Base-by-base conservation (phyloP, 1,140 invertebrate species). In the Camponotus vicinus region DNA sequence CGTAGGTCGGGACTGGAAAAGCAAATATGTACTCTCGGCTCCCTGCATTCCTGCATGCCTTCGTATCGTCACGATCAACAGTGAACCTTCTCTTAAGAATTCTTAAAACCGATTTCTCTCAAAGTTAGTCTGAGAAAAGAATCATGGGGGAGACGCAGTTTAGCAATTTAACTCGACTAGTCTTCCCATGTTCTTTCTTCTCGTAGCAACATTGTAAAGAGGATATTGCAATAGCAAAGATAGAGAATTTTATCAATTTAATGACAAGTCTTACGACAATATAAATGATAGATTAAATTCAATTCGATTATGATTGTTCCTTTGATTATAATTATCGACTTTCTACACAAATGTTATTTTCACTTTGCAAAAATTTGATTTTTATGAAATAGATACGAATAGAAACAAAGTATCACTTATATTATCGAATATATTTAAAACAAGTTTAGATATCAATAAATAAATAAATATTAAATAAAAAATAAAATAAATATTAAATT, bases 11-110 rank as follows among this genome's bases (percentile, higher is more conserved):
- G 67, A 71, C 79, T 82, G 61, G 77, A 82, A 87, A 83, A 66
- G 85, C 89, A 91, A 90, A 91, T 90, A 90, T 90, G 90, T 90
- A 88, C 80, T 78, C 59, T 90, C 21, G 49, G 70, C 67, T 75
- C 80, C 49, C 64, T 85, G 37, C 57, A 85, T 90, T 79, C 40
- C 67, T 57, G 57, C 57, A 52, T 52, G 32, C 70, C 18, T 45
- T 49, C 76, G 49, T 34, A 49, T 59, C 52, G 40, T 42, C 59
- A 32, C 40, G n/a, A 64, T 32, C 55, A 37, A 49, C 40, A 37
- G 27, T 37, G 32, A 69, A 67, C 55, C 8, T n/a, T 32, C n/a
- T 64, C 76, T 69, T 61, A 37, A 42, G 49, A 85, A 85, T 40
- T 42, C 21, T 52, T 66, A 55, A 77, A 77, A 67, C 21, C 34